Evolutionary conservation across 2,888 invertebrate species (phyloP).

Genomic region (Lasioglossum leucozonium): DNA sequence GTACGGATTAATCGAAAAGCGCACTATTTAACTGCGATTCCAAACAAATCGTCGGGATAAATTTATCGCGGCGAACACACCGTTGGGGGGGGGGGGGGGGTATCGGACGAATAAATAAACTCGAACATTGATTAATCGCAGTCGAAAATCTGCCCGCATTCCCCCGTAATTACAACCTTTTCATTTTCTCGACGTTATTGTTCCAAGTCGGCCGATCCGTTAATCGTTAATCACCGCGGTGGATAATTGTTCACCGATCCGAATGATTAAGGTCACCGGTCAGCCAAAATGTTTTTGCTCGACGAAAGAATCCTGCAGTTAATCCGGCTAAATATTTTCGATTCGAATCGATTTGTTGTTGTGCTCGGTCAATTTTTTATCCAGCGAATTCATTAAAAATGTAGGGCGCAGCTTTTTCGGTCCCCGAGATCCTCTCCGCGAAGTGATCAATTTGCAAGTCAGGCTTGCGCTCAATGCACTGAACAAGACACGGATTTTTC

Average conservation of each 20-base stretch:
- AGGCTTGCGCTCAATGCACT: background rate
- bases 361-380: background rate
- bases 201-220: constrained; percentile 33
- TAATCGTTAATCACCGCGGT: constrained; percentile 14
- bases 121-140: constrained; percentile 38
- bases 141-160: constrained; percentile 34
- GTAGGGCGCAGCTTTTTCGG: background rate
- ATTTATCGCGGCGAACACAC: constrained; percentile 18
- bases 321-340: constrained; percentile 4
- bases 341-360: background rate
- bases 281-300: constrained; percentile 3
- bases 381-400: background rate
- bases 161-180: constrained; percentile 45
- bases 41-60: constrained; percentile 29
- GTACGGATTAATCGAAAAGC: constrained; percentile 36
- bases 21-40: constrained; percentile 28
- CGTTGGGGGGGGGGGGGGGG: background rate
- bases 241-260: constrained; percentile 11
- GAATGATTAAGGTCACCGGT: constrained; percentile 10
- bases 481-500: background rate
- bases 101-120: constrained; percentile 28
- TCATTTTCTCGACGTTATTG: constrained; percentile 31
- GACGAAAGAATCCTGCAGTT: background rate
- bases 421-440: background rate
- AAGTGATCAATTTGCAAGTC: background rate